Percentiles rank a stretch among this genome's conserved stretches.
phyloP scores from a whole-genome alignment of 2,113 vertebrate species.

The Oryzias melastigma region DNA sequence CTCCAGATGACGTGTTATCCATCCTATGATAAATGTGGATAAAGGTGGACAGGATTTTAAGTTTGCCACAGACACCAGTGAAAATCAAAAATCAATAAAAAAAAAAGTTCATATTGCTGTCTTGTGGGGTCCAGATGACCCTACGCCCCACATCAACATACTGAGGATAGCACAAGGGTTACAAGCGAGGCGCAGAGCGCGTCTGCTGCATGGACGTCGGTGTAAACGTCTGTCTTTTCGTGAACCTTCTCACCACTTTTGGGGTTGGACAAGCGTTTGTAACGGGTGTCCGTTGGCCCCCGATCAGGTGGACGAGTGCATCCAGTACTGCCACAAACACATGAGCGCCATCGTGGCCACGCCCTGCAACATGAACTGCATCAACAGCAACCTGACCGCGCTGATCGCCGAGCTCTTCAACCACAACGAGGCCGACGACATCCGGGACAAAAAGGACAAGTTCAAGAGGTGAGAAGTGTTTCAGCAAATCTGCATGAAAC shows the following conservation, averaged over 20 bases:
- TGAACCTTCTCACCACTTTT: neutral
- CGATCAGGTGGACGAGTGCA: slow-evolving; percentile 90
- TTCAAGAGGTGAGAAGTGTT: slow-evolving; percentile 87
- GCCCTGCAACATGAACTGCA: slow-evolving; percentile 98
- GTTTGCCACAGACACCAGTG: too few relatives aligned
- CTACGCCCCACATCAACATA: neutral
- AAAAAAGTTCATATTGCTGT: too few relatives aligned
- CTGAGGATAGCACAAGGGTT: slow-evolving; percentile 38
- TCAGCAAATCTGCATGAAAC: neutral
- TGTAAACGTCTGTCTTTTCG: slow-evolving; percentile 1
- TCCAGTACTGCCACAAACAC: slow-evolving; percentile 92
- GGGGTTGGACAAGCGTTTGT: too few relatives aligned
- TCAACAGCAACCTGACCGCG: slow-evolving; percentile 89
- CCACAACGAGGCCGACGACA: slow-evolving; percentile 91
- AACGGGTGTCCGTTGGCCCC: neutral
- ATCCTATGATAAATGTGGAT: too few relatives aligned
- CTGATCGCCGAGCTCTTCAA: slow-evolving; percentile 90
- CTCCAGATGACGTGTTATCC: too few relatives aligned
- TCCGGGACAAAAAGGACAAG: slow-evolving; percentile 97
- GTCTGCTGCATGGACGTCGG: slow-evolving; percentile 41
- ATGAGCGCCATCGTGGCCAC: slow-evolving; percentile 95
- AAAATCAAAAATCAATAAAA: too few relatives aligned
- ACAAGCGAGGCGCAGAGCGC: slow-evolving; percentile 14
- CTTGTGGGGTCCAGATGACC: too few relatives aligned
- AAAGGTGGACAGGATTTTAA: too few relatives aligned